These are phyloP conservation scores for Lamprologus callipterus DNA, from an alignment of 2,113 vertebrate genomes.

Conservation along the genomic window DNA sequence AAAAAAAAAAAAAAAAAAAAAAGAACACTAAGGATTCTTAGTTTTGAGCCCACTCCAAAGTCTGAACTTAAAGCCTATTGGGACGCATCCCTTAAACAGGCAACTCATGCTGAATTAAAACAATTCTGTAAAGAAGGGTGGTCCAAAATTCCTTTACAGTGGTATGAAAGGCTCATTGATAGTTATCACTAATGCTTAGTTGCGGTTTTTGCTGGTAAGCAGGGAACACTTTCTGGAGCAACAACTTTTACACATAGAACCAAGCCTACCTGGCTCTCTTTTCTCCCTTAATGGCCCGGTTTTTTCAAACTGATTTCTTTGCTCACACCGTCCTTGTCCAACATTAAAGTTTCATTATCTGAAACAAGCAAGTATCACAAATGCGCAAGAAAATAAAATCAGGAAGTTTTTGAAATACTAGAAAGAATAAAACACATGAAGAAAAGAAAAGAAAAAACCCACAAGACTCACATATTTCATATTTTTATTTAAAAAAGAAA, in stretches of 20 bases:
- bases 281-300: rapidly evolving
- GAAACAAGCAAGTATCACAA: background rate
- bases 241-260: background rate
- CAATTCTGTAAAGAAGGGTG: background rate
- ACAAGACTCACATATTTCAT: background rate
- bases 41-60: background rate
- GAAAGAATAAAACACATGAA: background rate
- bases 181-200: background rate
- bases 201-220: background rate
- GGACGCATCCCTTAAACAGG: background rate
- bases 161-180: background rate
- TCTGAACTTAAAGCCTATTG: background rate
- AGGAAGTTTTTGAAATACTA: background rate
- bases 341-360: background rate
- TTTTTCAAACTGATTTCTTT: background rate
- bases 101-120: background rate
- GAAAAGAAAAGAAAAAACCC: background rate
- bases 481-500: background rate
- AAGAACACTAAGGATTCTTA: background rate
- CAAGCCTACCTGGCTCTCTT: background rate
- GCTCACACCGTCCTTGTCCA: background rate
- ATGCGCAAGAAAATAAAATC: background rate
- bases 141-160: background rate
- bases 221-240: background rate
- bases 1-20: background rate